Conservation (phyloP, 2,113 vertebrate species). For the Dunckerocampus dactyliophorus region DNA sequence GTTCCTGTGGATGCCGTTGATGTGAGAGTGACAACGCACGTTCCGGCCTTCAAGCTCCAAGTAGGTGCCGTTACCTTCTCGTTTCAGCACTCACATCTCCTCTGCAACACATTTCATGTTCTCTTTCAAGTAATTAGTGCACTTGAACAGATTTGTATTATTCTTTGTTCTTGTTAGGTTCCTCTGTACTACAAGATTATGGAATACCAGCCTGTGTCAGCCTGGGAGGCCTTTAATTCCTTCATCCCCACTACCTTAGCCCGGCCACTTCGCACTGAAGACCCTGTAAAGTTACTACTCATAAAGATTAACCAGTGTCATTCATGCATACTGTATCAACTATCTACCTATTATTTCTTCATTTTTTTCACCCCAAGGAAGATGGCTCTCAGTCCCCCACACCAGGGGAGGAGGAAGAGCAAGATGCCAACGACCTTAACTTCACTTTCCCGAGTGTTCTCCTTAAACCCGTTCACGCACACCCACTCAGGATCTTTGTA, state of each 20-base stretch:
- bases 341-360: neutral
- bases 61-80: slow-evolving; percentile 57
- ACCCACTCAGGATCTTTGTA: slow-evolving; percentile 87
- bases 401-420: neutral
- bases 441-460: slow-evolving; percentile 75
- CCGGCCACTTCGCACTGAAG: slow-evolving; percentile 73
- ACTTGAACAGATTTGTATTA: neutral
- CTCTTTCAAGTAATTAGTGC: neutral
- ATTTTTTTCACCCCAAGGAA: neutral
- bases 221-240: slow-evolving; percentile 64
- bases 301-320: neutral
- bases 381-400: slow-evolving; percentile 38
- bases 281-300: slow-evolving; percentile 68
- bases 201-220: slow-evolving; percentile 74
- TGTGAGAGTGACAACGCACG: slow-evolving; percentile 58
- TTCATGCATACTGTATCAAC: neutral
- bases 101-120: neutral
- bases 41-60: slow-evolving; percentile 79
- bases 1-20: slow-evolving; percentile 69
- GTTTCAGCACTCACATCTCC: neutral
- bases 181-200: slow-evolving; percentile 79
- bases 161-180: slow-evolving; percentile 68
- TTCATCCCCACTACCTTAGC: slow-evolving; percentile 65
- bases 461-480: slow-evolving; percentile 53
- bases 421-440: slow-evolving; percentile 45